Evolutionary conservation across 2,888 invertebrate species (phyloP).

Genomic region (Drosophila pseudotalamancana): DNA sequence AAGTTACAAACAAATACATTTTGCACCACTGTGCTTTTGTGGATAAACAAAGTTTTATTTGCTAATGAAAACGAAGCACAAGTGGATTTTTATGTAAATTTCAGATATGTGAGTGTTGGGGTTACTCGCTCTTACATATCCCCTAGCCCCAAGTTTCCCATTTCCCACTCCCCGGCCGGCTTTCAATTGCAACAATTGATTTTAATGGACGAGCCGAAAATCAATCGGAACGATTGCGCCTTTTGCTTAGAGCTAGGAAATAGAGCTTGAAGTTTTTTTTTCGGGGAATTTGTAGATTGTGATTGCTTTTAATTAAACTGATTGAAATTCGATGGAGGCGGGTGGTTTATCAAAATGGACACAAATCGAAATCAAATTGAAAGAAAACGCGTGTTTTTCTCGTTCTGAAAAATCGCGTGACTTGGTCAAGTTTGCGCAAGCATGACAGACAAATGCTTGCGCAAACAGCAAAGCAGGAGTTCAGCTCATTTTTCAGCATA

Average conservation of each 20-base stretch:
- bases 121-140: background rate
- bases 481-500: conserved; percentile 48
- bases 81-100: conserved; percentile 76
- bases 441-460: conserved; percentile 65
- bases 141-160: background rate
- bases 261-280: conserved; percentile 28
- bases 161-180: conserved; percentile 21
- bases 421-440: conserved; percentile 47
- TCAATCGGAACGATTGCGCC: conserved; percentile 70
- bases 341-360: background rate
- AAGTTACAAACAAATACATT: background rate
- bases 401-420: conserved; percentile 56
- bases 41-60: conserved; percentile 15
- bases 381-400: conserved; percentile 33
- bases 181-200: conserved; percentile 75
- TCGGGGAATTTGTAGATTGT: conserved; percentile 42
- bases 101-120: conserved; percentile 33
- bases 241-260: conserved; percentile 49
- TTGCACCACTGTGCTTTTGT: conserved; percentile 36
- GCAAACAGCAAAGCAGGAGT: conserved; percentile 57
- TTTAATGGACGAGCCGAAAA: conserved; percentile 46
- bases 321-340: conserved; percentile 57
- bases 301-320: conserved; percentile 78
- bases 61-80: conserved; percentile 48
- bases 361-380: conserved; percentile 14